Evolutionary conservation across 2,888 invertebrate species (phyloP).

Genomic region (Chorisops tibialis): DNA sequence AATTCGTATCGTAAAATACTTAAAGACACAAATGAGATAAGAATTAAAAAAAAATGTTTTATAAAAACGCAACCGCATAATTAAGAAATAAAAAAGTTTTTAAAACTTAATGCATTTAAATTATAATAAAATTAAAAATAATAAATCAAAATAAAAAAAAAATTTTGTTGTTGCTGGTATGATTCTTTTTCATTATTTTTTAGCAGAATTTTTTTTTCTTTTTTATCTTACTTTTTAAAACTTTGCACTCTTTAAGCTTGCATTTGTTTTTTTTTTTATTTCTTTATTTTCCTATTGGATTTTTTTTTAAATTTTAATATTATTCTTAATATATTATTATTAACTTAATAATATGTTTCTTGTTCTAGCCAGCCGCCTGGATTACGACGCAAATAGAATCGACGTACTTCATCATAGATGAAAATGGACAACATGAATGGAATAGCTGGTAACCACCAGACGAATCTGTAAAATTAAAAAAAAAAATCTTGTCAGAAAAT

Average conservation of each 20-base stretch:
- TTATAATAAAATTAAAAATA: background rate
- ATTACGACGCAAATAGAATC: constrained; percentile 95
- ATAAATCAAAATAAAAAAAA: constrained; percentile 29
- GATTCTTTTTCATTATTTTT: constrained; percentile 30
- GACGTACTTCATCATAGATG: constrained; percentile 97
- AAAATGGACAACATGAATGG: constrained; percentile 98
- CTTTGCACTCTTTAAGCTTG: constrained; percentile 39
- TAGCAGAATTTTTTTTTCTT: constrained; percentile 31
- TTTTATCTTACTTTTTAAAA: constrained; percentile 28
- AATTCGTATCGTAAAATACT: background rate
- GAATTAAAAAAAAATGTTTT: background rate
- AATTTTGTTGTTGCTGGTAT: constrained; percentile 21
- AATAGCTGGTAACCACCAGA: constrained; percentile 98
- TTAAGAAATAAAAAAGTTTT: constrained; percentile 17
- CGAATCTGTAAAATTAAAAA: constrained; percentile 66
- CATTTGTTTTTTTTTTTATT: constrained; percentile 30
- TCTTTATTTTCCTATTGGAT: constrained; percentile 33
- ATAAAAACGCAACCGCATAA: too few relatives aligned
- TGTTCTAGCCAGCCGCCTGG: constrained; percentile 99
- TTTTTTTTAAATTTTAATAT: constrained; percentile 49
- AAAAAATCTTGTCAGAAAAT: too few relatives aligned
- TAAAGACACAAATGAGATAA: constrained; percentile 20
- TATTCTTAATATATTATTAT: constrained; percentile 38
- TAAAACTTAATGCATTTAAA: background rate
- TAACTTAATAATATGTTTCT: constrained; percentile 93